Percentiles rank a stretch among this genome's conserved stretches.
These are phyloP conservation scores for Enteromius paludinosus DNA, from an alignment of 2,797 vertebrate species.

Conservation along the genomic window DNA sequence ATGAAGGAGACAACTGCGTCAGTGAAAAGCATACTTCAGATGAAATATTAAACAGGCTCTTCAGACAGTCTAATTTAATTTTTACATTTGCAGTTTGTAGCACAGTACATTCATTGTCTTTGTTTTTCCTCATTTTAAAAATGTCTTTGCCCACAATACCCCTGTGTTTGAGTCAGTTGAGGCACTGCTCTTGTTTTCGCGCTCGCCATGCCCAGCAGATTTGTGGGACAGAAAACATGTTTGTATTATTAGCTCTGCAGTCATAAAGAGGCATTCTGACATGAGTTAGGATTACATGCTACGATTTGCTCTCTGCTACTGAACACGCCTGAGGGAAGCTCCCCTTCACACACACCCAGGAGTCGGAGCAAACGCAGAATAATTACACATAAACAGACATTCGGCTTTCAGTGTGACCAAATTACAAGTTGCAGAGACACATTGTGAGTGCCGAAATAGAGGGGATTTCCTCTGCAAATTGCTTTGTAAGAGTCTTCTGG, in stretches of 20 bases:
- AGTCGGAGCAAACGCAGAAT: slow-evolving; percentile 6
- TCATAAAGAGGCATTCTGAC: slow-evolving; percentile 17
- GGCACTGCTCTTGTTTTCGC: slow-evolving; percentile 5
- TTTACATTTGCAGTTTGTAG: not conserved
- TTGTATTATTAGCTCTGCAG: slow-evolving; percentile 25
- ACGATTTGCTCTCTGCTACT: slow-evolving; percentile 24
- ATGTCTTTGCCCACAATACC: not conserved
- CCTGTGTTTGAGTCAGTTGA: not conserved
- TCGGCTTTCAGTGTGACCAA: slow-evolving; percentile 33
- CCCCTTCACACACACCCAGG: not conserved
- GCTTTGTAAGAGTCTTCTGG: slow-evolving; percentile 6
- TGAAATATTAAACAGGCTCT: not conserved
- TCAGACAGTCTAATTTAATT: not conserved
- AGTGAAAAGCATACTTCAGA: not conserved
- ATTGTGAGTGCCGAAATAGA: slow-evolving; percentile 16
- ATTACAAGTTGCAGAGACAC: slow-evolving; percentile 44
- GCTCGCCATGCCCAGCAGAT: slow-evolving; percentile 13
- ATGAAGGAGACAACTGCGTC: not conserved
- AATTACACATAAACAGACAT: slow-evolving; percentile 50
- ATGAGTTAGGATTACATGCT: slow-evolving; percentile 29
- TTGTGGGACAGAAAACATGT: slow-evolving; percentile 27
- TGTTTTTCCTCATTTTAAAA: not conserved
- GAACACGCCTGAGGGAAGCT: slow-evolving; percentile 34
- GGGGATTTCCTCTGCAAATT: slow-evolving; percentile 53
- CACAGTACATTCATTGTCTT: not conserved